Conservation (phyloP, 2,113 vertebrate genomes). For the Pollachius pollachius region DNA sequence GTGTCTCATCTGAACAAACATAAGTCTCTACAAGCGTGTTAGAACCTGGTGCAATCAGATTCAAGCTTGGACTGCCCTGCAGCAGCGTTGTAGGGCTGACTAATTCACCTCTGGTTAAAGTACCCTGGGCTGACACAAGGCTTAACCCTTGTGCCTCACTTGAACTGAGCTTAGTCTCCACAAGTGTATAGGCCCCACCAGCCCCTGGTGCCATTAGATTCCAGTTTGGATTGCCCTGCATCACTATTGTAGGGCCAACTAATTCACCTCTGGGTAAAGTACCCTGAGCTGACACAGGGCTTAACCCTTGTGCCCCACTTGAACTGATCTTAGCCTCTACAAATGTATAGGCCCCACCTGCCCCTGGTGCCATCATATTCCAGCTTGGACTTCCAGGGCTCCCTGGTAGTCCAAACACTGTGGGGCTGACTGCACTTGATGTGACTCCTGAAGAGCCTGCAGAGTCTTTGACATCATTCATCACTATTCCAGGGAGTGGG, state of each 20-base stretch:
- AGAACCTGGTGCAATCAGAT: conserved; percentile 29
- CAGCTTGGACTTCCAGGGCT: conserved; percentile 32
- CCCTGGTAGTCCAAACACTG: conserved; percentile 19
- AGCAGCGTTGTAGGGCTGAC: conserved; percentile 36
- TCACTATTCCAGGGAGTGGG: not conserved
- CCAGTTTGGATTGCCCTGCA: conserved; percentile 34
- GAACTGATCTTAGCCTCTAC: conserved; percentile 19
- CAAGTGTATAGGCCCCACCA: conserved; percentile 19
- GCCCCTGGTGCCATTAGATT: conserved; percentile 32
- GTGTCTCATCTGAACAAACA: not conserved
- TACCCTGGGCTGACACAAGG: conserved; percentile 44
- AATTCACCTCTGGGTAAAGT: conserved; percentile 44
- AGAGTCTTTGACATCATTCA: not conserved
- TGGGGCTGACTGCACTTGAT: conserved; percentile 22
- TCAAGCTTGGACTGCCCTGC: conserved; percentile 35
- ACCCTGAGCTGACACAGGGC: conserved; percentile 41
- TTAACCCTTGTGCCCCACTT: not conserved
- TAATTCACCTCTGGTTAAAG: conserved; percentile 44
- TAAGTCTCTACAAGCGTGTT: conserved; percentile 26
- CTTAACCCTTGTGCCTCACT: not conserved
- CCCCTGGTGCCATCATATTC: conserved; percentile 33
- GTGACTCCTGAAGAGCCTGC: not conserved
- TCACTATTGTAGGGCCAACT: conserved; percentile 34
- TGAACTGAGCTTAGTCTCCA: conserved; percentile 21
- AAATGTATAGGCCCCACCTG: conserved; percentile 20